phyloP scores from a whole-genome alignment of 2,888 invertebrate genomes.

The Pseudanteris insignis region DNA sequence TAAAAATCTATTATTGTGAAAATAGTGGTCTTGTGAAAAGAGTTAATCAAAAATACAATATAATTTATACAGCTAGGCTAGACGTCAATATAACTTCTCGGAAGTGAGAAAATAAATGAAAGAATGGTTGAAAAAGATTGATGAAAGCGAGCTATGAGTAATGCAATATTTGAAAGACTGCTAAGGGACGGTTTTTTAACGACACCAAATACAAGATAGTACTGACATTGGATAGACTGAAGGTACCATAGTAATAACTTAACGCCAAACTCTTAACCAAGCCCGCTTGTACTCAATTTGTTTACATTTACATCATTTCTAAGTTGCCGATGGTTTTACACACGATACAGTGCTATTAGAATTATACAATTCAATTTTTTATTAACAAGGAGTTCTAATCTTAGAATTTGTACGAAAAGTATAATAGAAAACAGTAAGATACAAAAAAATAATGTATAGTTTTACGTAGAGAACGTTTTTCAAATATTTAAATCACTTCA shows the following conservation, averaged over 20 bases:
- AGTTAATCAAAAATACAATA: constrained; percentile 14
- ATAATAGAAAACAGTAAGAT: too few relatives aligned
- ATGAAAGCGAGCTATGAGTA: constrained; percentile 48
- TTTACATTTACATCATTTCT: constrained; percentile 18
- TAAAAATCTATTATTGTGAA: too few relatives aligned
- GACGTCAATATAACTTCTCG: constrained; percentile 2
- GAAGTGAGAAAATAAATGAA: too few relatives aligned
- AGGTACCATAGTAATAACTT: constrained; percentile 66
- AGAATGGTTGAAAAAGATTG: too few relatives aligned
- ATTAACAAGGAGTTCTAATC: too few relatives aligned
- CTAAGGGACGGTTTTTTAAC: constrained; percentile 66
- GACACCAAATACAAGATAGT: constrained; percentile 68
- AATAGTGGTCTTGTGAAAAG: too few relatives aligned
- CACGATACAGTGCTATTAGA: constrained; percentile 4
- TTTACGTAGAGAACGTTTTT: too few relatives aligned
- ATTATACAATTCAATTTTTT: constrained; percentile 1
- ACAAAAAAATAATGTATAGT: too few relatives aligned
- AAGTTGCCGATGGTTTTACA: constrained; percentile 34
- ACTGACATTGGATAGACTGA: constrained; percentile 68
- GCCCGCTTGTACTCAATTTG: constrained; percentile 26
- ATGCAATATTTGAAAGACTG: constrained; percentile 63
- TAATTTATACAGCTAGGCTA: too few relatives aligned
- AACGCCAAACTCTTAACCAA: constrained; percentile 59
- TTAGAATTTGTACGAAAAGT: too few relatives aligned
- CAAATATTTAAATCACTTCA: constrained; percentile 12